Evolutionary conservation across 2,113 vertebrate genomes (phyloP).

Genomic region (Colius striatus): DNA sequence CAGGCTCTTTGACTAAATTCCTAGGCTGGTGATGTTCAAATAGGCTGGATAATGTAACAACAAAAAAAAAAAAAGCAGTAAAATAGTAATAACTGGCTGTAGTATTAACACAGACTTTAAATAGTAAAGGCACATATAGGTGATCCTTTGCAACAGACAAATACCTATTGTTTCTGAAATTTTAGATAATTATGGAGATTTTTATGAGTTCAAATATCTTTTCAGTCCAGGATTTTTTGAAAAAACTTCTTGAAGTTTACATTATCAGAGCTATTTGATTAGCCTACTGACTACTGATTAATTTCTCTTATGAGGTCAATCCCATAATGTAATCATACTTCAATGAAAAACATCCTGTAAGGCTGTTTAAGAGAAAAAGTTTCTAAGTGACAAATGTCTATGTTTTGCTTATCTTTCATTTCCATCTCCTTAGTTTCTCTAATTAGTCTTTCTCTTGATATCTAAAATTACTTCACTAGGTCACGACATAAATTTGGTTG

Average conservation of each 20-base stretch:
- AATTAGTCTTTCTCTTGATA: not conserved
- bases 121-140: not conserved
- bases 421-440: not conserved
- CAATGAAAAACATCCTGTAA: not conserved
- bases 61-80: constrained; percentile 45
- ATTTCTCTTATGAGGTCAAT: not conserved
- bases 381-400: not conserved
- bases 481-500: not conserved
- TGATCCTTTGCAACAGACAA: not conserved
- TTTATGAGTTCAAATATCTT: not conserved
- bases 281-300: not conserved
- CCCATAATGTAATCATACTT: not conserved
- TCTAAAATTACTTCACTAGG: not conserved
- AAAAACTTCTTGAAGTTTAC: not conserved
- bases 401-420: not conserved
- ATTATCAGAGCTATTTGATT: not conserved
- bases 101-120: not conserved
- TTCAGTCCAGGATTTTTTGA: not conserved
- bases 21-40: constrained; percentile 13
- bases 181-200: not conserved
- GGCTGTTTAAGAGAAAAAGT: not conserved
- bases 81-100: not conserved
- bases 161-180: not conserved
- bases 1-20: constrained; percentile 49
- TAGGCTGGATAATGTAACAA: constrained; percentile 11